Conservation (phyloP, 1,140 invertebrate species). For the Cephus cinctus region DNA sequence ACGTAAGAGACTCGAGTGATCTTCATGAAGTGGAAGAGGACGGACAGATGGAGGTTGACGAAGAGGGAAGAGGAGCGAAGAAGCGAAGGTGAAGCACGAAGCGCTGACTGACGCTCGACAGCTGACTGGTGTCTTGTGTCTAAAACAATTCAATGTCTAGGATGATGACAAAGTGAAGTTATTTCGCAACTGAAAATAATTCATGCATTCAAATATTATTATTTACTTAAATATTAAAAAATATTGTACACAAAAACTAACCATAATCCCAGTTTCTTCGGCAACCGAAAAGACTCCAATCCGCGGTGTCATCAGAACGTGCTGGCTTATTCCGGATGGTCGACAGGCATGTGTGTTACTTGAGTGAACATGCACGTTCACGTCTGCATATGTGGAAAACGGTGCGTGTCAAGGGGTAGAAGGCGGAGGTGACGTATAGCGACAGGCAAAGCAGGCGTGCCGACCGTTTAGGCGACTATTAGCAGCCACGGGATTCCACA, state of each 20-base stretch:
- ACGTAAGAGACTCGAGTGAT: constrained; percentile 14
- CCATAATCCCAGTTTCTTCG: too few relatives aligned
- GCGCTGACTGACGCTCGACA: constrained; percentile 33
- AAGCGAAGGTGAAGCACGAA: constrained; percentile 17
- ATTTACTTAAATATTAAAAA: neutral
- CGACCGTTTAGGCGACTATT: constrained; percentile 40
- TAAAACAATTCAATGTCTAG: too few relatives aligned
- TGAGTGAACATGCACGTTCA: too few relatives aligned
- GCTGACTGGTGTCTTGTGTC: too few relatives aligned
- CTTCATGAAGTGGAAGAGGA: neutral
- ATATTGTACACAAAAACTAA: too few relatives aligned
- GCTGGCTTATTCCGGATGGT: too few relatives aligned
- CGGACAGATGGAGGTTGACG: neutral
- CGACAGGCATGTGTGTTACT: too few relatives aligned
- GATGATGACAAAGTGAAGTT: constrained; percentile 1
- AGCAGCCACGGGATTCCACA: constrained; percentile 27
- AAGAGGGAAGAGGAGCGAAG: constrained; percentile 8
- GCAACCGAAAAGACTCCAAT: neutral
- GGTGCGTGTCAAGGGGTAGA: constrained; percentile 9
- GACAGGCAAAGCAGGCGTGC: constrained; percentile 28
- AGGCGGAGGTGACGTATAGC: constrained; percentile 33
- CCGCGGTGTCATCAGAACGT: too few relatives aligned
- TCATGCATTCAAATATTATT: neutral
- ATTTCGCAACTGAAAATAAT: too few relatives aligned
- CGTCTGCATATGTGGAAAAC: too few relatives aligned